phyloP scores from a whole-genome alignment of 2,888 invertebrate species.

The Liopterus haemorrhoidalis region DNA sequence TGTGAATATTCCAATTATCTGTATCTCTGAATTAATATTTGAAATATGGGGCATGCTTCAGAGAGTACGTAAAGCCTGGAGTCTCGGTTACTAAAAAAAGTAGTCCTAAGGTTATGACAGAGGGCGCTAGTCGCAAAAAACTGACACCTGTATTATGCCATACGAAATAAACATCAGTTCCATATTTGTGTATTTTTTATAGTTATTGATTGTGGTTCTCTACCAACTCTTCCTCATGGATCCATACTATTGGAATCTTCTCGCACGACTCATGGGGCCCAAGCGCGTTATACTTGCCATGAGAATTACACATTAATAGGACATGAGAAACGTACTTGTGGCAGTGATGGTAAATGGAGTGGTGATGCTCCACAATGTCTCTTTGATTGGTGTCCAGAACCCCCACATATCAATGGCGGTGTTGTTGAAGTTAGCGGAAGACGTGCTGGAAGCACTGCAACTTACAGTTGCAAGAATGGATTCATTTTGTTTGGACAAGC shows the following conservation, averaged over 20 bases:
- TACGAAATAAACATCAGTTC: too few species aligned
- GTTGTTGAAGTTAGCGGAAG: conserved; percentile 64
- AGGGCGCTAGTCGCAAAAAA: too few species aligned
- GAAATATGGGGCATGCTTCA: too few species aligned
- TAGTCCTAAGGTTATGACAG: too few species aligned
- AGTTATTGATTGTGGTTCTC: conserved; percentile 77
- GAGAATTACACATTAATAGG: conserved; percentile 83
- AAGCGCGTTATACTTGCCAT: conserved; percentile 70
- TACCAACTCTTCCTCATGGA: conserved; percentile 67
- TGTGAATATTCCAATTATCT: too few species aligned
- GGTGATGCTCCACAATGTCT: conserved; percentile 74
- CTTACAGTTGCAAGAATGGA: conserved; percentile 75
- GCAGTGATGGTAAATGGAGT: conserved; percentile 68
- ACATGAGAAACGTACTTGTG: conserved; percentile 63
- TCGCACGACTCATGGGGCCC: conserved; percentile 73
- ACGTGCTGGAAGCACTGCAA: conserved; percentile 73
- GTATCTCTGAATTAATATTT: too few species aligned
- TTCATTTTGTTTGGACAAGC: conserved; percentile 78
- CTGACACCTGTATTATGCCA: conserved; percentile 8
- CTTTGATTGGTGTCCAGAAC: conserved; percentile 84
- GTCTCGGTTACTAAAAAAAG: too few species aligned
- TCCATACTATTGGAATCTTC: conserved; percentile 59
- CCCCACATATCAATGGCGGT: conserved; percentile 71
- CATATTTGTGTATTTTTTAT: conserved; percentile 32
- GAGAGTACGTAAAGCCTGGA: too few species aligned